phyloP scores from a whole-genome alignment of 2,888 invertebrate species.

The Iphiclides podalirius region DNA sequence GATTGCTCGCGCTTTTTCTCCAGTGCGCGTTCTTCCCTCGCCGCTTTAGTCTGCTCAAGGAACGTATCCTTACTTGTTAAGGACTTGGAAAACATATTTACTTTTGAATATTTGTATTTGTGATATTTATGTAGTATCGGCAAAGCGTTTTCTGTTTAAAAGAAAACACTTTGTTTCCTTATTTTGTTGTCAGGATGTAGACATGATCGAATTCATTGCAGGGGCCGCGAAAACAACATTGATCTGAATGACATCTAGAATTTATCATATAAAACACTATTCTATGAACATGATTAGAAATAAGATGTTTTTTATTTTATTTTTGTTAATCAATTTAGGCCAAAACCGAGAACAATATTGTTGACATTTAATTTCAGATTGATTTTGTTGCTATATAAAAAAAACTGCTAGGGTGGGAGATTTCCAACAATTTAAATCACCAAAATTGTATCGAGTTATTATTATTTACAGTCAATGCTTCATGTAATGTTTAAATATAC shows the following conservation, averaged over 20 bases:
- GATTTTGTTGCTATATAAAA: slow-evolving; percentile 6
- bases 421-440: too few species aligned
- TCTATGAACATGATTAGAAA: slow-evolving; percentile 10
- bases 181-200: slow-evolving; percentile 48
- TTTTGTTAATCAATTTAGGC: slow-evolving; percentile 7
- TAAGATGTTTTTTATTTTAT: background rate
- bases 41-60: slow-evolving; percentile 94
- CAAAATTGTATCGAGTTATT: too few species aligned
- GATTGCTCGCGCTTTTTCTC: slow-evolving; percentile 90
- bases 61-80: slow-evolving; percentile 86
- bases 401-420: too few species aligned
- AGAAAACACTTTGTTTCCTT: slow-evolving; percentile 55
- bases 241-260: slow-evolving; percentile 19
- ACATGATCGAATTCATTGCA: slow-evolving; percentile 33
- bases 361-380: slow-evolving; percentile 14
- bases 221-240: slow-evolving; percentile 24
- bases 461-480: too few species aligned
- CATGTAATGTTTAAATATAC: too few species aligned
- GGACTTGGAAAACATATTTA: slow-evolving; percentile 66
- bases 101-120: slow-evolving; percentile 32
- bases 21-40: slow-evolving; percentile 92
- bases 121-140: slow-evolving; percentile 17
- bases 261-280: background rate
- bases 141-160: background rate
- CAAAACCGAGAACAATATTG: slow-evolving; percentile 6